Conservation (phyloP, 2,113 vertebrate genomes). For the Corythoichthys haematopterus region DNA sequence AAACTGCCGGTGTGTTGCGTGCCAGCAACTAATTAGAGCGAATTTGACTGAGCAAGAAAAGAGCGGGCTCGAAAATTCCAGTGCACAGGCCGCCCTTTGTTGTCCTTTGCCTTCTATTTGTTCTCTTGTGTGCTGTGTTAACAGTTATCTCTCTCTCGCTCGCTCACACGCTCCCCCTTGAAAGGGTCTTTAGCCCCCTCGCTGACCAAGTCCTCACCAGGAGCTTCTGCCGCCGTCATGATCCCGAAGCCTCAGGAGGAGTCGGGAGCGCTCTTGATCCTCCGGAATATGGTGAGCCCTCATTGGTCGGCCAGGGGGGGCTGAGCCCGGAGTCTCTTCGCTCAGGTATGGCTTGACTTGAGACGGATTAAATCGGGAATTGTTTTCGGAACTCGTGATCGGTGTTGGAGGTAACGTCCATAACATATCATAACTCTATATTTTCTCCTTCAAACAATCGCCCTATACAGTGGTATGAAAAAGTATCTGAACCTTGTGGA, state of each 20-base stretch:
- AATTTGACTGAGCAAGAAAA: constrained; percentile 71
- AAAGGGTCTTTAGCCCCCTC: constrained; percentile 52
- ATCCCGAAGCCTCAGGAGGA: constrained; percentile 26
- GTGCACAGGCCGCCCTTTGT: constrained; percentile 71
- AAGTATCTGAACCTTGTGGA: no score
- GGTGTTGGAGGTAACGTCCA: no score
- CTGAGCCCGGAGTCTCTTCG: constrained; percentile 13
- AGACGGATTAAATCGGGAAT: no score
- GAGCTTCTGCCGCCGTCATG: constrained; percentile 34
- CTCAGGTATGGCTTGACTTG: neutral
- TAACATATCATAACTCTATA: no score
- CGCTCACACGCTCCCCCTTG: constrained; percentile 40
- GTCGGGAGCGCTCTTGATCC: constrained; percentile 15
- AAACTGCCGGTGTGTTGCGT: constrained; percentile 5
- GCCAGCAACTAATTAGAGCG: constrained; percentile 69
- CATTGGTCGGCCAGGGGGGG: neutral
- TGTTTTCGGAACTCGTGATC: no score
- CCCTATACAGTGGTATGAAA: no score
- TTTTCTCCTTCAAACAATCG: no score
- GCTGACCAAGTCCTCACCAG: constrained; percentile 14
- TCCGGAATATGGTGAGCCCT: constrained; percentile 7
- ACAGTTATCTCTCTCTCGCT: constrained; percentile 64
- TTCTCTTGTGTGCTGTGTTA: constrained; percentile 71
- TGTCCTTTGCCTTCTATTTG: constrained; percentile 50
- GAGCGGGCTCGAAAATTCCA: constrained; percentile 72